These are phyloP conservation scores for Glareola pratincola DNA, from an alignment of 2,113 vertebrate species.

Conservation along the genomic window DNA sequence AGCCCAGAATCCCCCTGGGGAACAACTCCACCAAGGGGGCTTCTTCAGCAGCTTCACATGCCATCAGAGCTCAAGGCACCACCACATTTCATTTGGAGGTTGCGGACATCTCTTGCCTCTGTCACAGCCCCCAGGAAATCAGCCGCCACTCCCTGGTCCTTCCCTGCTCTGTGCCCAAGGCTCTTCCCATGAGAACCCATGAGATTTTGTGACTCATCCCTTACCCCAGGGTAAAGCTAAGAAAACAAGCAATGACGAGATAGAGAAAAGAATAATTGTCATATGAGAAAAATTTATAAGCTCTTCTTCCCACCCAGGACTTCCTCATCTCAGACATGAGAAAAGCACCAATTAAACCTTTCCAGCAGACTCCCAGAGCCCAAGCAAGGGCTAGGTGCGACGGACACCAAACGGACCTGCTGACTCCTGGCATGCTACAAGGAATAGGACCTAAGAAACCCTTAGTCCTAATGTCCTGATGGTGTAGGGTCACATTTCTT, in stretches of 20 bases:
- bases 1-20: neutral
- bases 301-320: neutral
- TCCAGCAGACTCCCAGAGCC: neutral
- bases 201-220: conserved; percentile 45
- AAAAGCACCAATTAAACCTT: neutral
- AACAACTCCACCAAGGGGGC: neutral
- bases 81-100: neutral
- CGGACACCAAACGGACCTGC: rapidly evolving
- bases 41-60: neutral
- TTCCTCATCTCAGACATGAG: neutral
- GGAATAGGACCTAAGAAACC: neutral
- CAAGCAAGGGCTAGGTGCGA: neutral
- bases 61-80: neutral
- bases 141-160: neutral
- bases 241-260: conserved; percentile 9
- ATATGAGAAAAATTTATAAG: neutral
- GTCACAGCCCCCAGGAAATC: neutral
- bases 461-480: neutral
- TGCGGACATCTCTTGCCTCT: rapidly evolving
- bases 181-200: conserved; percentile 54
- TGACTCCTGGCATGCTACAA: neutral
- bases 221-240: neutral
- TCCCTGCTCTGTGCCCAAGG: neutral
- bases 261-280: neutral
- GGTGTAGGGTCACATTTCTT: neutral